Conservation (phyloP, 53 echinoderm and acorn worm genomes). For the Patiria pectinifera region DNA sequence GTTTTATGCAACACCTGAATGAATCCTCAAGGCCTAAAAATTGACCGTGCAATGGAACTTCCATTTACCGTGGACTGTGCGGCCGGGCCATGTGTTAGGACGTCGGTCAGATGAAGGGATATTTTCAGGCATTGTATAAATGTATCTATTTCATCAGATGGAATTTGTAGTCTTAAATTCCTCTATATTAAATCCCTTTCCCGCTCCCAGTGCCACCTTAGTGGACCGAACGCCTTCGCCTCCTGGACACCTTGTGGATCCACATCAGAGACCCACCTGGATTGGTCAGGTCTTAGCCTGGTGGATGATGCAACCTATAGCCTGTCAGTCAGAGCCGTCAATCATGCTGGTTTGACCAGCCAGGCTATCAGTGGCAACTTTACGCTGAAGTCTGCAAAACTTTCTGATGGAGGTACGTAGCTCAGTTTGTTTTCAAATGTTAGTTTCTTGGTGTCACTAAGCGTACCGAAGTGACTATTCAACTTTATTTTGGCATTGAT, state of each 20-base stretch:
- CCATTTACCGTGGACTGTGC: too few relatives aligned
- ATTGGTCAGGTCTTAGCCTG: slow-evolving; percentile 40
- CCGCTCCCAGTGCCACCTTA: slow-evolving; percentile 7
- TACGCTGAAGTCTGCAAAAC: slow-evolving; percentile 35
- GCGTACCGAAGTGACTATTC: background rate
- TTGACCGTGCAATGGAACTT: too few relatives aligned
- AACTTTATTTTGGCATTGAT: too few relatives aligned
- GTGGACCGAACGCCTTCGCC: background rate
- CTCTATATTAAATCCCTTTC: background rate
- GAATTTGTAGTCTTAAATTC: background rate
- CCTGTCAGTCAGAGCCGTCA: slow-evolving; percentile 55
- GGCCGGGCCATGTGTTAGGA: too few relatives aligned
- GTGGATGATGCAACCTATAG: slow-evolving; percentile 20
- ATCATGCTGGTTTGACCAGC: slow-evolving; percentile 54
- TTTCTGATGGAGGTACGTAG: background rate
- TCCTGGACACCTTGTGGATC: slow-evolving; percentile 50
- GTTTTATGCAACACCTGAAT: too few relatives aligned
- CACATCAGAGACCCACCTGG: background rate
- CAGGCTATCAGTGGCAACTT: slow-evolving; percentile 13
- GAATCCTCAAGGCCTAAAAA: too few relatives aligned
- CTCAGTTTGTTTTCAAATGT: slow-evolving; percentile 7
- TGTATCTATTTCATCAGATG: too few relatives aligned
- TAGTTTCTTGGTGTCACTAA: background rate
- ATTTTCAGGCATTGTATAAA: too few relatives aligned
- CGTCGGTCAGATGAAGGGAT: too few relatives aligned